Conservation (phyloP, 2,113 vertebrate genomes). For the Hymenochirus boettgeri region DNA sequence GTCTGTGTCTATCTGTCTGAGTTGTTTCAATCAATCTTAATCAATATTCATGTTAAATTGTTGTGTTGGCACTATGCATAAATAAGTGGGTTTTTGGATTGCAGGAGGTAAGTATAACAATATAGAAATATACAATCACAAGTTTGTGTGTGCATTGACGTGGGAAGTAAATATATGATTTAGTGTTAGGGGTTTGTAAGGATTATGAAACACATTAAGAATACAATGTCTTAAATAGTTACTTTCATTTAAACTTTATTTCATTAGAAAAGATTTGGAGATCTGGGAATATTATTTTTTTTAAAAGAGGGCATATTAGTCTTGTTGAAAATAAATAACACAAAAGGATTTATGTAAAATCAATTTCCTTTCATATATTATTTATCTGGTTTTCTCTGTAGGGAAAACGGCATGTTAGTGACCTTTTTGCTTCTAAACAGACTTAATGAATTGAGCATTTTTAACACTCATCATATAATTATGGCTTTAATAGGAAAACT, state of each 20-base stretch:
- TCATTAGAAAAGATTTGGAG: background rate
- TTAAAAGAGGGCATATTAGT: conserved; percentile 3
- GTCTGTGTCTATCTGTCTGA: no score
- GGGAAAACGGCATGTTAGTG: conserved; percentile 40
- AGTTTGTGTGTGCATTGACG: no score
- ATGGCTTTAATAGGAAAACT: conserved; percentile 45
- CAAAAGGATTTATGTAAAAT: conserved; percentile 46
- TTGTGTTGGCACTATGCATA: no score
- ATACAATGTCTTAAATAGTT: background rate
- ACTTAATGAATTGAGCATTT: conserved; percentile 48
- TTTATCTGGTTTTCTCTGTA: conserved; percentile 43
- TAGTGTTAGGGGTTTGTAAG: no score
- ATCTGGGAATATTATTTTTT: background rate
- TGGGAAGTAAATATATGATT: no score
- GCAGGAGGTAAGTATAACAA: no score
- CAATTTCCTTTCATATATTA: conserved; percentile 21
- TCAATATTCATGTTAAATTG: no score
- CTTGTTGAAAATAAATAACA: conserved; percentile 15
- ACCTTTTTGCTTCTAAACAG: conserved; percentile 44
- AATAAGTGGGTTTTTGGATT: no score
- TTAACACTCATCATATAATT: conserved; percentile 46
- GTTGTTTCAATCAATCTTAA: no score
- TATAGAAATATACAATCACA: no score
- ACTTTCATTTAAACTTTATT: background rate
- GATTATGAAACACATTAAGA: conserved; percentile 1